Base-by-base conservation (phyloP, 2,113 vertebrate species). In the Cromileptes altivelis region DNA sequence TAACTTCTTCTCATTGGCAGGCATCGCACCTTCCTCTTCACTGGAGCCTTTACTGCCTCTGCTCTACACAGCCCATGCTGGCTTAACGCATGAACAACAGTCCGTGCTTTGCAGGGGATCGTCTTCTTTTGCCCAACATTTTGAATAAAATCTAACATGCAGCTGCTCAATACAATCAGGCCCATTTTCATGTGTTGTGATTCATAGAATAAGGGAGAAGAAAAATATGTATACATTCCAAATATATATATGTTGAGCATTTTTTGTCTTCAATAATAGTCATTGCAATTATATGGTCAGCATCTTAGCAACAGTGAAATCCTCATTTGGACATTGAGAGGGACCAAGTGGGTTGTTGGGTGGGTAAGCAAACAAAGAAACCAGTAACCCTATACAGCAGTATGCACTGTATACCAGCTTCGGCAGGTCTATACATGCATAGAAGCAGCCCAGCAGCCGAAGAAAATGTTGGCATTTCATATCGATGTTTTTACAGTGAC, bases 1-100 rank as follows among this genome's bases (percentile, higher is more conserved):
- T 69, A 74, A 68, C 67, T 62, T 72, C 78, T 75, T 65, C 78
- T 75, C 75, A 84, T 79, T 84, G 84, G 55, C 87, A 88, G 84
- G 52, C 73, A 74, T 80, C n/a, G 75, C 69, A 55, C 37, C 27
- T 62, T 61, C 60, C 53, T 68, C 70, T 62, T 70, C 49, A 75
- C 37, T 21, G 49, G 71, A 58, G 69, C 56, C 70, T 70, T 68
- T 14, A 53, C 53, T 63, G 27, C 23, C 40, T 23, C 33, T 15
- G 15, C 14, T 78, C 4, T 13, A 37, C 15, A 3, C 27, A 64
- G 25, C 23, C 57, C 70, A 57, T 52, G 58, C 83, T 65, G 50
- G 14, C 67, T 62, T 9, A 58, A 71, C 78, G 65, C 11, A 6
- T 18, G 53, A 80, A 40, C 17, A 63, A 18, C 27, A 33, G 47